These are phyloP conservation scores for Crotalus tigris DNA, from an alignment of 2,113 vertebrate species.

Conservation along the genomic window DNA sequence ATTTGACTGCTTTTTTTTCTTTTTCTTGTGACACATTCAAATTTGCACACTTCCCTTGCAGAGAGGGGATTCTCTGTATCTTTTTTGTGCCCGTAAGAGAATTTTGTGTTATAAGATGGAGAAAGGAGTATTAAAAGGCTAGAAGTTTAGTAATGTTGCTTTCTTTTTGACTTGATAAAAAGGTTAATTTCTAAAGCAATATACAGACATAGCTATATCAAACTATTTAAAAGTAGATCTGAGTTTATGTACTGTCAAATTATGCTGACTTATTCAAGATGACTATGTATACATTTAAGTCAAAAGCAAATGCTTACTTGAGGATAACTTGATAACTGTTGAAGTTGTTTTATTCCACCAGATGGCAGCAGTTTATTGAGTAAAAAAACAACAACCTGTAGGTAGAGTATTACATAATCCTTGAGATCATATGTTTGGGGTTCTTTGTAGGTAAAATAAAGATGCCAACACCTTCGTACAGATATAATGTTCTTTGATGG, in stretches of 20 bases:
- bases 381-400: not conserved
- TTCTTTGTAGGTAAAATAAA: not conserved
- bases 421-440: too few species aligned
- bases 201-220: not conserved
- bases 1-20: not conserved
- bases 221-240: not conserved
- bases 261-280: too few species aligned
- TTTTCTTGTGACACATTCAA: not conserved
- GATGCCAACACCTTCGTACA: not conserved
- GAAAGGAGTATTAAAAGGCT: not conserved
- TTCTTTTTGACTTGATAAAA: not conserved
- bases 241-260: not conserved
- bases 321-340: not conserved
- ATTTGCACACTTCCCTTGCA: not conserved
- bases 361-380: constrained; percentile 9
- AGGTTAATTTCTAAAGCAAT: not conserved
- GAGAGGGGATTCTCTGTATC: not conserved
- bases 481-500: not conserved
- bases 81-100: not conserved
- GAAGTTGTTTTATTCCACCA: not conserved
- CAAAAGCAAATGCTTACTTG: too few species aligned
- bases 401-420: not conserved
- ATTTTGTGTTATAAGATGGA: not conserved
- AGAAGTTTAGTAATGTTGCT: not conserved
- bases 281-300: too few species aligned